A percentile compares a stretch with the other conserved stretches of the same genome.
These are phyloP conservation scores for Caradrina kadenii DNA, from an alignment of 2,888 invertebrate species.

Conservation along the genomic window DNA sequence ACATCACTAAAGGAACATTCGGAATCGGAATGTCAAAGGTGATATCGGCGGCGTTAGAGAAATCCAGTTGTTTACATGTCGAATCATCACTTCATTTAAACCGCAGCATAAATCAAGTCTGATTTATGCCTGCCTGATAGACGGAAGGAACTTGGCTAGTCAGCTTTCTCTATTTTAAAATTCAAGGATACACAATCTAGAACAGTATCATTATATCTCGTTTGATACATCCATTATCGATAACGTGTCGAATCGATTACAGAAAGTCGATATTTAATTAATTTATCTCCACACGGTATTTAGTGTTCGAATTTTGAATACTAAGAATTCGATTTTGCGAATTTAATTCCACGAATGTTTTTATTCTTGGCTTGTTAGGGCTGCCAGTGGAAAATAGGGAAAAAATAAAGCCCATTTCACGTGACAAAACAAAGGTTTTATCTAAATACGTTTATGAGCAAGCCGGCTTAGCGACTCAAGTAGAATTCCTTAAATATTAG, in stretches of 20 bases:
- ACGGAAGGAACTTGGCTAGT: slow-evolving; percentile 59
- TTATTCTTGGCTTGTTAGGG: background rate
- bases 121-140: slow-evolving; percentile 50
- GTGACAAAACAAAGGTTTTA: slow-evolving; percentile 63
- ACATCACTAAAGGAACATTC: slow-evolving; percentile 2
- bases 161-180: slow-evolving; percentile 63
- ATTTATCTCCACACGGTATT: slow-evolving; percentile 46
- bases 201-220: slow-evolving; percentile 42
- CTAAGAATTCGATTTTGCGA: slow-evolving; percentile 18
- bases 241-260: slow-evolving; percentile 53
- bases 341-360: slow-evolving; percentile 8
- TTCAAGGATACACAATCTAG: slow-evolving; percentile 59
- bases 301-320: slow-evolving; percentile 37
- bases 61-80: slow-evolving; percentile 55
- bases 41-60: slow-evolving; percentile 20
- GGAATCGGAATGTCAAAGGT: slow-evolving; percentile 20
- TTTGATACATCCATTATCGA: slow-evolving; percentile 49
- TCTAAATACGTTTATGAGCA: slow-evolving; percentile 63
- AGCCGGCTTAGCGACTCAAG: slow-evolving; percentile 61
- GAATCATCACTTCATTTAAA: slow-evolving; percentile 59
- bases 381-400: slow-evolving; percentile 14
- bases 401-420: slow-evolving; percentile 45
- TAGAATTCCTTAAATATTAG: slow-evolving; percentile 86
- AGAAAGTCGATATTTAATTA: slow-evolving; percentile 51
- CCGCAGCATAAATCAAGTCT: slow-evolving; percentile 54